Percentiles rank a stretch among this genome's conserved stretches.
These are phyloP conservation scores for Aphidius ervi DNA, from an alignment of 1,140 invertebrate genomes.

Conservation along the genomic window DNA sequence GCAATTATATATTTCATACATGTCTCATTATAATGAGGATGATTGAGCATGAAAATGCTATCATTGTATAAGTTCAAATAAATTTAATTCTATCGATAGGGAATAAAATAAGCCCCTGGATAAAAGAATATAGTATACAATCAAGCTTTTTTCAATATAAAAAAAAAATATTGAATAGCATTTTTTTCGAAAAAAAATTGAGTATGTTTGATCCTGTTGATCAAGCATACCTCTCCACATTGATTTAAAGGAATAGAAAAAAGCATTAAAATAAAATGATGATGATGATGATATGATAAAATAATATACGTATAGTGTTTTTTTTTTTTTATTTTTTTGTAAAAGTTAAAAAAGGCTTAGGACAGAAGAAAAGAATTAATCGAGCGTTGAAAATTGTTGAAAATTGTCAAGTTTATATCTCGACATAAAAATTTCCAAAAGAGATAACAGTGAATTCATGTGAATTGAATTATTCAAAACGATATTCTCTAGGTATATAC, in stretches of 20 bases:
- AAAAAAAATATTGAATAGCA: too few relatives aligned
- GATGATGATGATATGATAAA: not conserved
- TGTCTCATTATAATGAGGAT: too few relatives aligned
- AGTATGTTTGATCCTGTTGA: too few relatives aligned
- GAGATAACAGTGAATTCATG: conserved; percentile 15
- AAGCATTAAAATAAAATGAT: conserved; percentile 2
- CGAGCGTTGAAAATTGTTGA: conserved; percentile 16
- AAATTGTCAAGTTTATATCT: conserved; percentile 5
- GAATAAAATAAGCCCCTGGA: too few relatives aligned
- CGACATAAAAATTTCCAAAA: not conserved
- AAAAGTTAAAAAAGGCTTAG: conserved; percentile 1
- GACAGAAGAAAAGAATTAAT: conserved; percentile 23
- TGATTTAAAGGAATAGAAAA: conserved; percentile 4
- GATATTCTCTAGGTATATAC: too few relatives aligned
- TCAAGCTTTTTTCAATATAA: too few relatives aligned
- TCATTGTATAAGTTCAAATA: too few relatives aligned
- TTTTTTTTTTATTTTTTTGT: not conserved
- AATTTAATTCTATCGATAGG: too few relatives aligned
- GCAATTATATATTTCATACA: too few relatives aligned
- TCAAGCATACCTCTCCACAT: not conserved
- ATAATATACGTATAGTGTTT: not conserved
- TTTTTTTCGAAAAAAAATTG: too few relatives aligned
- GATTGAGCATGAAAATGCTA: too few relatives aligned
- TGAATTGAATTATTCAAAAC: conserved; percentile 12
- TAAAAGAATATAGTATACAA: too few relatives aligned